Evolutionary conservation across 2,797 vertebrate genomes (phyloP), one percentile per base, ranked within the genome.

Genomic region (Melanotaenia boesemani): DNA sequence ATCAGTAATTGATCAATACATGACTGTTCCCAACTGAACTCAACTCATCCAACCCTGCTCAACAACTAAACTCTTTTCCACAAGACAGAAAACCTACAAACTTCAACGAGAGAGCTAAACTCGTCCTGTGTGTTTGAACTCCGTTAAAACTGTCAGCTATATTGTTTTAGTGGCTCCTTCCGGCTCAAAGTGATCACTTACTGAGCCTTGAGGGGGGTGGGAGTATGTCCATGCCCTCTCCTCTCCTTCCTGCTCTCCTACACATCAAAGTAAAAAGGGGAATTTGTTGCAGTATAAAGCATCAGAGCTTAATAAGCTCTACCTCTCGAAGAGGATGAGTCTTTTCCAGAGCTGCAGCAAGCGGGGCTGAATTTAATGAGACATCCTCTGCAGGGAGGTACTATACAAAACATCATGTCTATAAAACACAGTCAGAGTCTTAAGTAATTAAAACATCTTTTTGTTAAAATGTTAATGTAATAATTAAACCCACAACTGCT

Each of bases 141-240:
- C 73, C 74, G 63, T 76, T 71, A 57, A 82, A 81, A 67, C 59
- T 72, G 41, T 77, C 77, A 72, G 46, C 63, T 18, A 8, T 63
- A 74, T 74, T 61, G n/a, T 74, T 80, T 89, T 77, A 82, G 64
- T 60, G 75, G 44, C 68, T 88, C 78, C 82, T 88, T 89, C 91
- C 79, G 72, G 80, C 87, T 88, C 76, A 80, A 57, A 61, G 63
- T 79, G 62, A 84, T 80, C 59, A 61, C 72, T 67, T 55, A 66
- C 59, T 16, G 50, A 55, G 36, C 50, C 76, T 68, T 39, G 50
- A 6, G 70, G 64, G 50, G 57, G 7, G 56, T 65, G 52, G 52
- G 50, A 70, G 36, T 46, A 24, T 20, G 30, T 24, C 30, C 46
- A 48, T 76, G 67, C 55, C 75, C 61, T 68, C 75, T 58, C 44